Base-by-base conservation (phyloP, 2,113 vertebrate species). In the Cichladusa arquata region DNA sequence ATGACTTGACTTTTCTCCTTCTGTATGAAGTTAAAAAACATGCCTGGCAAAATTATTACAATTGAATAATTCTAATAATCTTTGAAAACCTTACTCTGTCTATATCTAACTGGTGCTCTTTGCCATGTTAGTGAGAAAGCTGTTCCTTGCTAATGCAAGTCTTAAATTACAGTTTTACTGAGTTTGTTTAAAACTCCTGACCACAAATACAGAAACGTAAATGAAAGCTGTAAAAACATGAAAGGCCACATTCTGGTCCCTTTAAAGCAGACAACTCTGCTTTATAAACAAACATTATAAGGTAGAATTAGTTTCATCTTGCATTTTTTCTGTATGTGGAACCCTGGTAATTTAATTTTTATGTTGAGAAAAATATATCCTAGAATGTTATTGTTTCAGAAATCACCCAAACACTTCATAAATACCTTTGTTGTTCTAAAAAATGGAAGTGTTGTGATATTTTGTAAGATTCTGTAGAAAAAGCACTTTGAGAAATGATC, bases 141-240 rank as follows among this genome's bases (percentile, higher is more conserved):
- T 87, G 40, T 60, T 93, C 56, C 86, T 44, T 80, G 42, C 42
- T 94, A 42, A 83, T 25, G 56, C 6, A 19, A 89, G 81, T 93
- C 90, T 92, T 83, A 65, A 82, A 51, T 80, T 76, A 42, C 2
- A 2, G 34, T 61, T 29, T 61, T 53, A 36, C 76, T 64, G 42
- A 88, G 60, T 77, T 71, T 94, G 28, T 84, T 56, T 92, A 77
- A 86, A 91, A 66, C 74, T 89, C 69, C 61, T 67, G 77, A 85
- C 78, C 51, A 34, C 60, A 89, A 71, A 36, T 87, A 38, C 47
- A 69, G 74, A 91, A 94, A 85, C 8, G 28, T 88, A 87, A 74
- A 38, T 78, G 60, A 65, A 89, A 90, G 66, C 54, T 72, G 28
- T 78, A 38, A 95, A 91, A 61, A 93, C 38, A 78, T 14, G 25